Evolutionary conservation across 1,140 invertebrate species (phyloP), one percentile per base, ranked within the genome.

Genomic region (Drosophila kanapiae): DNA sequence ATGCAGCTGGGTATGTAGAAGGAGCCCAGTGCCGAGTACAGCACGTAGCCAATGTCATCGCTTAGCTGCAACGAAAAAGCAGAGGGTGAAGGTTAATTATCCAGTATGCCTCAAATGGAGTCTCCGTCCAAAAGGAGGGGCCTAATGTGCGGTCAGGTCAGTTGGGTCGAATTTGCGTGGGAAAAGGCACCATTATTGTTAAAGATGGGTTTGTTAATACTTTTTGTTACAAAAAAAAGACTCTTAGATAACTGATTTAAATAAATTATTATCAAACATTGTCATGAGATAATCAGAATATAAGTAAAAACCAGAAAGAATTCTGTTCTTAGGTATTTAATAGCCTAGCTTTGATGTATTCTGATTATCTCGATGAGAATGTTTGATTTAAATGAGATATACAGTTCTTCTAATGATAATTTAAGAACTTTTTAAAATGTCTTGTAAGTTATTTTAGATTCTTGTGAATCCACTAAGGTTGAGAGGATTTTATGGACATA

Each of bases 1-100:
- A 99, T 98, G 93, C 98, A 97, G 87, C 98, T 98, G 45, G 99
- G 99, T 86, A 99, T 98, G 94, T 99, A 99, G 95, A 99, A 99
- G 75, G 98, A 99, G 67, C 99, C 98, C 63, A 99, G 95, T 11
- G 99, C 98, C 35, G 98, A 99, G 94, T 99, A 99, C 53, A 99
- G 94, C 80, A 99, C 99, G 94, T 99, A 99, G 63, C 98, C 98
- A 82, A 99, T 95, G 93, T 99, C 98, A 82, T 98, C 97, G 72
- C 97, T 98, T 80, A 98, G 93, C 97, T 98, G 96, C 59, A 95
- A 64, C 11, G 16, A 10, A 38, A 29, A 37, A 38, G 29, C 13
- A 38, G 23, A 54, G 33, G 49, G 40, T 23, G 18, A 65, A 54
- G 60, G 37, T 65, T 65, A 69, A 42, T 64, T 68, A 74, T 82